phyloP scores from a whole-genome alignment of 2,888 invertebrate species.

The Ophion obscuratus region DNA sequence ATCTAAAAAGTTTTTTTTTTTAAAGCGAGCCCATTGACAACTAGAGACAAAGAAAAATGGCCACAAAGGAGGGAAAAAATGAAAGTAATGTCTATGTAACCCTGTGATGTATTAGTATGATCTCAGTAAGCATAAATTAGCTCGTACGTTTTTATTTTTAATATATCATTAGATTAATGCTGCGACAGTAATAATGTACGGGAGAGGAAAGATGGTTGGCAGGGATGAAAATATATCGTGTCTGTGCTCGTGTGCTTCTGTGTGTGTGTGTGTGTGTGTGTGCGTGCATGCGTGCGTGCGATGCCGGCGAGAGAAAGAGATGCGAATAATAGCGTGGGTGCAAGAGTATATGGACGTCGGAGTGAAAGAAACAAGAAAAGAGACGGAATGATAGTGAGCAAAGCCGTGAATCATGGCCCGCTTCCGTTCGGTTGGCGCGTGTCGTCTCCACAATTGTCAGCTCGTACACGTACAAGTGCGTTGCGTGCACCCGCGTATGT shows the following conservation, averaged over 20 bases:
- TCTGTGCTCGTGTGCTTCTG: slow-evolving; percentile 20
- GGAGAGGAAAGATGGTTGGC: slow-evolving; percentile 40
- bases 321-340: slow-evolving; percentile 39
- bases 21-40: slow-evolving; percentile 38
- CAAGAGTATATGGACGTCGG: slow-evolving; percentile 45
- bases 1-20: neutral
- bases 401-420: slow-evolving; percentile 77
- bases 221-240: slow-evolving; percentile 31
- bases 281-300: slow-evolving; percentile 24
- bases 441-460: slow-evolving; percentile 69
- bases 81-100: slow-evolving; percentile 83
- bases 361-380: slow-evolving; percentile 46
- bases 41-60: slow-evolving; percentile 67
- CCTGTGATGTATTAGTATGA: slow-evolving; percentile 85
- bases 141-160: slow-evolving; percentile 80
- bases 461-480: slow-evolving; percentile 64
- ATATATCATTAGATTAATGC: slow-evolving; percentile 74
- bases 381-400: slow-evolving; percentile 66
- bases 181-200: slow-evolving; percentile 29
- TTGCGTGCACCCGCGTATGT: slow-evolving; percentile 59
- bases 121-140: slow-evolving; percentile 84
- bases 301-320: neutral
- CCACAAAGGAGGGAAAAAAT: slow-evolving; percentile 67
- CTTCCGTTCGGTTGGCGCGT: slow-evolving; percentile 73
- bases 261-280: slow-evolving; percentile 38